Conservation (phyloP, 1,140 invertebrate genomes). For the Achatina immaculata region DNA sequence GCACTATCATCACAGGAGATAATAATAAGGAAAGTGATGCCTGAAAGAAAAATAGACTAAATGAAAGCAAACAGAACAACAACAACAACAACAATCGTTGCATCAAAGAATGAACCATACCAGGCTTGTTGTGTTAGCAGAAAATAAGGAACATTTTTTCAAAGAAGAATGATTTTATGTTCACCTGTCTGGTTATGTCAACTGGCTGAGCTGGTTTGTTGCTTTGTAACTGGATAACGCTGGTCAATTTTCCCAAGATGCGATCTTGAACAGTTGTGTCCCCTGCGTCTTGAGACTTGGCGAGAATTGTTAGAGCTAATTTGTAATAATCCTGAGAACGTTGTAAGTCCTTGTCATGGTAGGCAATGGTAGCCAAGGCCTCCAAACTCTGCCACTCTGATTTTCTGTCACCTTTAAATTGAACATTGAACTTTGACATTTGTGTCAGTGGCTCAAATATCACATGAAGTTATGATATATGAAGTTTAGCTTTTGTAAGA, state of each 20-base stretch:
- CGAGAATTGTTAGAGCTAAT: background rate
- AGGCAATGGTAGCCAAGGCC: slow-evolving; percentile 11
- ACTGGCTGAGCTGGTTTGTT: background rate
- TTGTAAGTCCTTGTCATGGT: background rate
- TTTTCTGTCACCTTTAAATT: slow-evolving; percentile 25
- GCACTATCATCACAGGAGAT: too few relatives aligned
- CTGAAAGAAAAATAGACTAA: too few relatives aligned
- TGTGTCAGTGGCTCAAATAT: too few relatives aligned
- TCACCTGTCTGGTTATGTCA: background rate
- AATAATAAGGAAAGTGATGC: too few relatives aligned
- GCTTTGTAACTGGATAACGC: slow-evolving; percentile 8
- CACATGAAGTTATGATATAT: too few relatives aligned
- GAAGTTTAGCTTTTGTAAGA: too few relatives aligned
- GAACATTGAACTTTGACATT: too few relatives aligned
- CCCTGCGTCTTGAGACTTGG: background rate
- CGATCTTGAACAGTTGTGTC: background rate
- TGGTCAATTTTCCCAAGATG: slow-evolving; percentile 20
- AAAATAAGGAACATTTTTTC: too few relatives aligned
- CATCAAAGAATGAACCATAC: too few relatives aligned
- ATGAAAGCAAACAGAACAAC: too few relatives aligned
- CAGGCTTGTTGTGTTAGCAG: too few relatives aligned
- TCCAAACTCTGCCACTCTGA: slow-evolving; percentile 36
- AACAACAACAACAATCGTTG: too few relatives aligned
- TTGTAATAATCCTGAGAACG: slow-evolving; percentile 17
- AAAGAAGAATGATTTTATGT: background rate